A percentile compares a stretch with the other conserved stretches of the same genome.
These are phyloP conservation scores for Tenthredo livida DNA, from an alignment of 2,888 invertebrate species.

Conservation along the genomic window DNA sequence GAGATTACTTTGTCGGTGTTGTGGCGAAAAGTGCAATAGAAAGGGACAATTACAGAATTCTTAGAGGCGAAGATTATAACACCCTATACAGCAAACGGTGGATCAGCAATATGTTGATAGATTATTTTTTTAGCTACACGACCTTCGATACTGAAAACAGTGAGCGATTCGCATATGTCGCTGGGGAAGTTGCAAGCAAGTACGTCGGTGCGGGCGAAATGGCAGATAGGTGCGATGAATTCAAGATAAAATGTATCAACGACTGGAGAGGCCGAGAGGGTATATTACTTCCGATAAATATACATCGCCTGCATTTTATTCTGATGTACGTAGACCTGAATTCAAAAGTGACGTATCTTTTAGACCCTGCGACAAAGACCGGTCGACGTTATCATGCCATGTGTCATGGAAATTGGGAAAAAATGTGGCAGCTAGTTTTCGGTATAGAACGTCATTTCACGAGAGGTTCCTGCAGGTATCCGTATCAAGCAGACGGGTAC, in stretches of 20 bases:
- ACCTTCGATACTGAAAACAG: slow-evolving; percentile 13
- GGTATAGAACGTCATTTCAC: not conserved
- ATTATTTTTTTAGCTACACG: slow-evolving; percentile 30
- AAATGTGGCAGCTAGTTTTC: slow-evolving; percentile 28
- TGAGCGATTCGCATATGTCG: not conserved
- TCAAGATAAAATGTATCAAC: not conserved
- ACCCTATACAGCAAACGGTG: slow-evolving; percentile 28
- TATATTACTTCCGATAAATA: slow-evolving; percentile 30
- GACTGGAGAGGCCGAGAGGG: slow-evolving; percentile 9
- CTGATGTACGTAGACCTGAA: slow-evolving; percentile 24
- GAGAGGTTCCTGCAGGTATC: slow-evolving; percentile 24
- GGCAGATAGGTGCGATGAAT: slow-evolving; percentile 16
- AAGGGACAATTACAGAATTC: not conserved
- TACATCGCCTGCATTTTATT: slow-evolving; percentile 26
- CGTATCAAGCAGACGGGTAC: slow-evolving; percentile 12
- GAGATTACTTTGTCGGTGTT: slow-evolving; percentile 36
- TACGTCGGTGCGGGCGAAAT: slow-evolving; percentile 14
- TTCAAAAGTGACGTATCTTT: slow-evolving; percentile 4
- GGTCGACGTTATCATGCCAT: not conserved
- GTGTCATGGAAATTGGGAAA: not conserved
- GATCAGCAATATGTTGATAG: slow-evolving; percentile 49
- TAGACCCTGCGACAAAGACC: not conserved
- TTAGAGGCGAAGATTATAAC: slow-evolving; percentile 48
- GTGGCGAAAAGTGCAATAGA: not conserved
- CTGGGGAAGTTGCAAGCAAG: not conserved